These are phyloP conservation scores for Caprella mutica DNA, from an alignment of 2,888 invertebrate species.

Conservation along the genomic window DNA sequence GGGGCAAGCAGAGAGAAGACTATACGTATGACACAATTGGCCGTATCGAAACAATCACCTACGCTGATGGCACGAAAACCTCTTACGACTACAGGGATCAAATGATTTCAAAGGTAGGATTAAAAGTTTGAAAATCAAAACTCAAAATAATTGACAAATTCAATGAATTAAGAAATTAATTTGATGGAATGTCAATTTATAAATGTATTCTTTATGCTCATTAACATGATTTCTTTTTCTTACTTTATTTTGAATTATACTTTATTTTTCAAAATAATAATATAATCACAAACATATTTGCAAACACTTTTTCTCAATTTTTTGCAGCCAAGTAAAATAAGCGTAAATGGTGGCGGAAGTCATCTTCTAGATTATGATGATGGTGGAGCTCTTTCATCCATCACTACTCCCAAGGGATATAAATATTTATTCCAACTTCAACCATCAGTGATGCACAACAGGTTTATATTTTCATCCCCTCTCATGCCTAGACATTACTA, in stretches of 20 bases:
- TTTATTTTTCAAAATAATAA: not conserved
- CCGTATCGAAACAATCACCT: conserved; percentile 74
- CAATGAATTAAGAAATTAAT: not conserved
- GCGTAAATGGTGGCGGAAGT: conserved; percentile 83
- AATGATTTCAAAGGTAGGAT: conserved; percentile 61
- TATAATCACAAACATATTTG: not conserved
- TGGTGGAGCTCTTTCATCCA: conserved; percentile 76
- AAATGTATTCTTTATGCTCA: not conserved
- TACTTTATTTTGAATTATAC: not conserved
- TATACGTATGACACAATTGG: conserved; percentile 85
- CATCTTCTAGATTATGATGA: conserved; percentile 84
- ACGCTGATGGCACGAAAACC: conserved; percentile 79
- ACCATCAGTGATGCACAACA: conserved; percentile 27
- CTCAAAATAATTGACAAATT: not conserved
- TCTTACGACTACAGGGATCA: conserved; percentile 85
- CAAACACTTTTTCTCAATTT: conserved; percentile 11
- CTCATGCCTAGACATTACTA: conserved; percentile 49
- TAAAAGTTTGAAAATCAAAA: not conserved
- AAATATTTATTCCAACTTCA: conserved; percentile 86
- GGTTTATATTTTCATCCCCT: conserved; percentile 59
- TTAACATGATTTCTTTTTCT: not conserved
- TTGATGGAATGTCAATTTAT: not conserved
- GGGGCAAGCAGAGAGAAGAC: conserved; percentile 80
- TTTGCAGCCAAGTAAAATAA: conserved; percentile 73
- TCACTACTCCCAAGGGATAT: conserved; percentile 85